A percentile compares a stretch with the other conserved stretches of the same genome.
These are phyloP conservation scores for Aphodius sticticus DNA, from an alignment of 2,888 invertebrate genomes.

Conservation along the genomic window DNA sequence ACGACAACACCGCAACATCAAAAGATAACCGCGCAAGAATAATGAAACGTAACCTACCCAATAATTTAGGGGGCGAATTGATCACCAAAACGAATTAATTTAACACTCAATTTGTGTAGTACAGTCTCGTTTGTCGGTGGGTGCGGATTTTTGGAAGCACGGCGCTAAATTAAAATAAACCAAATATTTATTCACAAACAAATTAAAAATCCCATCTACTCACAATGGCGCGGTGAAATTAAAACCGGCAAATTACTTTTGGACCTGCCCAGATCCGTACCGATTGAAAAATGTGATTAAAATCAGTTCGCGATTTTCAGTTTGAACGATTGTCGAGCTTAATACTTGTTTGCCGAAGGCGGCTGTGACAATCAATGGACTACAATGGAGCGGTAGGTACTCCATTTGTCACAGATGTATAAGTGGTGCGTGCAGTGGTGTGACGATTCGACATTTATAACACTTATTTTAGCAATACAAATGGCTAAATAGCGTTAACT, in stretches of 20 bases:
- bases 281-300: conserved; percentile 58
- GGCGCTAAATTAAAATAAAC: conserved; percentile 45
- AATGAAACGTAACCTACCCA: too few species aligned
- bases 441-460: background rate
- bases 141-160: background rate
- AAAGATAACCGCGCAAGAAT: too few species aligned
- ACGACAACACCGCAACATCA: too few species aligned
- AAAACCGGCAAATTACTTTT: conserved; percentile 58
- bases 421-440: conserved; percentile 17
- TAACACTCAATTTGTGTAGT: conserved; percentile 19
- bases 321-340: conserved; percentile 48
- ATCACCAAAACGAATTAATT: conserved; percentile 24
- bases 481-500: too few species aligned
- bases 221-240: conserved; percentile 52
- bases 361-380: conserved; percentile 32
- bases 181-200: conserved; percentile 52
- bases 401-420: conserved; percentile 37
- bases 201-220: conserved; percentile 55
- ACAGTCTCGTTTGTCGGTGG: conserved; percentile 27
- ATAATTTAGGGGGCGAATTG: too few species aligned
- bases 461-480: background rate
- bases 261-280: conserved; percentile 34
- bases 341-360: conserved; percentile 52
- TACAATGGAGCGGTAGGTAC: conserved; percentile 26
- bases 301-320: conserved; percentile 52